Percentiles rank a stretch among this genome's conserved stretches.
Evolutionary conservation across 2,797 vertebrate species (phyloP).

Genomic region (Oryzias dopingdopingensis): DNA sequence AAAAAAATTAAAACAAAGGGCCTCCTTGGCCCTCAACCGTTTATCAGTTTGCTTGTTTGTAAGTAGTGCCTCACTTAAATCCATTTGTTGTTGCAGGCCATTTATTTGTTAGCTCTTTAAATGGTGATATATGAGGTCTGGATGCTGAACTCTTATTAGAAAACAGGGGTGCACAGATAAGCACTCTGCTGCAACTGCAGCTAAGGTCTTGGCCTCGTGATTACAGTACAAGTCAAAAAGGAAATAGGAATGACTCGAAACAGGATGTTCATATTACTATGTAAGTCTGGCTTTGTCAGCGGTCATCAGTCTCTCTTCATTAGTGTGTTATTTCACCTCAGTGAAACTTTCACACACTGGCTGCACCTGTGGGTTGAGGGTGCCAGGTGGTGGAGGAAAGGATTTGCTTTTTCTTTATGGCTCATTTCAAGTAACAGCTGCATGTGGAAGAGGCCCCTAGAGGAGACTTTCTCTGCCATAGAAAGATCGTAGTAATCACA

Average conservation of each 20-base stretch:
- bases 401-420: slow-evolving; percentile 57
- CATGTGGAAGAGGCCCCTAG: slow-evolving; percentile 49
- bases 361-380: slow-evolving; percentile 58
- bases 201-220: slow-evolving; percentile 54
- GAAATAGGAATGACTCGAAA: slow-evolving; percentile 69
- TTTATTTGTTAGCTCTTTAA: slow-evolving; percentile 43
- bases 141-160: slow-evolving; percentile 29
- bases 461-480: slow-evolving; percentile 44
- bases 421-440: slow-evolving; percentile 62
- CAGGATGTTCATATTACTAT: slow-evolving; percentile 69
- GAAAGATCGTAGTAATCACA: slow-evolving; percentile 12
- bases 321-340: slow-evolving; percentile 62
- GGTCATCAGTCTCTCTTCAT: slow-evolving; percentile 71
- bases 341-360: slow-evolving; percentile 37
- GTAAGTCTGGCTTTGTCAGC: slow-evolving; percentile 56
- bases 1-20: too few relatives aligned
- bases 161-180: slow-evolving; percentile 8
- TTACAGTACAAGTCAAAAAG: slow-evolving; percentile 60
- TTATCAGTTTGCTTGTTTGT: slow-evolving; percentile 35
- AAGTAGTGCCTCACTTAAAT: too few relatives aligned
- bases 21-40: not conserved
- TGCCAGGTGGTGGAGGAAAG: slow-evolving; percentile 65
- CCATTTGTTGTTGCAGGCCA: slow-evolving; percentile 28
- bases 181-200: slow-evolving; percentile 31
- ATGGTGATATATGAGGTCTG: slow-evolving; percentile 44